These are phyloP conservation scores for Phorcus lineatus DNA, from an alignment of 2,888 invertebrate genomes.

Conservation along the genomic window DNA sequence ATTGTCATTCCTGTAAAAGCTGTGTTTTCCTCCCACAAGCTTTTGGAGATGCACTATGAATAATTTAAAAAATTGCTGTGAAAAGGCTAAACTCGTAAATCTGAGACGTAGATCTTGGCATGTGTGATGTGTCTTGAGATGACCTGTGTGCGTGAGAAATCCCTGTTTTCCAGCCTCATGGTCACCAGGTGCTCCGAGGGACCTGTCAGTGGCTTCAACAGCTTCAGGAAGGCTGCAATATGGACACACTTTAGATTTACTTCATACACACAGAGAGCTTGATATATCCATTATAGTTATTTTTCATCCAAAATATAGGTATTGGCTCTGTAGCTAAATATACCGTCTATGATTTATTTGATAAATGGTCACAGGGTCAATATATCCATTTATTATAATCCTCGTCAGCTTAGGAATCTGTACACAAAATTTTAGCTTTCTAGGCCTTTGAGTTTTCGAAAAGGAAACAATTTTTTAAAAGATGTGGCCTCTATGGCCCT, in stretches of 20 bases:
- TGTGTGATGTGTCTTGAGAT: constrained; percentile 75
- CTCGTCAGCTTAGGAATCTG: too few species aligned
- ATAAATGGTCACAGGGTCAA: too few species aligned
- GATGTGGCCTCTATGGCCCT: too few species aligned
- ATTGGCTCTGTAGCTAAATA: too few species aligned
- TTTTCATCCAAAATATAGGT: too few species aligned
- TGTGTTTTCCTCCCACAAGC: background rate
- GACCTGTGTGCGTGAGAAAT: constrained; percentile 67
- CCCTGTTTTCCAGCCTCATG: constrained; percentile 73
- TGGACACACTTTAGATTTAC: background rate
- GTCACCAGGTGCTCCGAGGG: constrained; percentile 59
- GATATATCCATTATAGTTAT: too few species aligned
- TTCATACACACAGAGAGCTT: background rate
- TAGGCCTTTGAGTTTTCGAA: too few species aligned
- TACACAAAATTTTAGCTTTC: too few species aligned
- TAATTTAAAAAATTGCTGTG: background rate
- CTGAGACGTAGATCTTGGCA: constrained; percentile 73
- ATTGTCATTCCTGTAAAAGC: too few species aligned
- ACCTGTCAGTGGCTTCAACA: constrained; percentile 65
- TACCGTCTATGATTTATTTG: too few species aligned
- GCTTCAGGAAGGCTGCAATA: constrained; percentile 61
- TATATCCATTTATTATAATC: too few species aligned
- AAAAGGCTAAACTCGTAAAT: constrained; percentile 25
- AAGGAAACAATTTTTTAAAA: too few species aligned
- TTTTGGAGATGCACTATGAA: background rate